A percentile compares a stretch with the other conserved stretches of the same genome.
Evolutionary conservation across 2,888 invertebrate genomes (phyloP).

Genomic region (Eubasilissa splendida): DNA sequence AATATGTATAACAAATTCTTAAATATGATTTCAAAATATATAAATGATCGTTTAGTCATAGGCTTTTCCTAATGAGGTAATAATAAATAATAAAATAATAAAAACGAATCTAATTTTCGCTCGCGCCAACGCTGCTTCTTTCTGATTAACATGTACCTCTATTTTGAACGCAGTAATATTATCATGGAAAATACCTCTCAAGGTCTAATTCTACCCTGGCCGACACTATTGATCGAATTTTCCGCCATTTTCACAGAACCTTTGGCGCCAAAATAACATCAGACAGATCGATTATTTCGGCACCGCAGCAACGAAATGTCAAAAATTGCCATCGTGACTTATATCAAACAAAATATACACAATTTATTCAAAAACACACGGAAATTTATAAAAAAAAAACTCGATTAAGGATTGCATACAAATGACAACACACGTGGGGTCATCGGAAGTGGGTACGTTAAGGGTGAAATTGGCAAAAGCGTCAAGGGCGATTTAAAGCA

Average conservation of each 20-base stretch:
- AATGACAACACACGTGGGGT: constrained; percentile 52
- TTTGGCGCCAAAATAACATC: constrained; percentile 55
- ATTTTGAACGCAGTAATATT: too few relatives aligned
- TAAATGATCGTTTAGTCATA: too few relatives aligned
- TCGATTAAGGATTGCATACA: background rate
- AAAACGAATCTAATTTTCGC: too few relatives aligned
- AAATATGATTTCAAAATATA: too few relatives aligned
- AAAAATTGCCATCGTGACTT: background rate
- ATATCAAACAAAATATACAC: background rate
- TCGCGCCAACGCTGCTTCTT: too few relatives aligned
- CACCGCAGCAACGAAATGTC: background rate
- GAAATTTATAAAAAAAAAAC: constrained; percentile 36
- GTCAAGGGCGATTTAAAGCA: background rate
- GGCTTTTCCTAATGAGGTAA: too few relatives aligned
- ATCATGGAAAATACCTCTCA: background rate
- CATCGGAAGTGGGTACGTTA: constrained; percentile 42
- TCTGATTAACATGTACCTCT: too few relatives aligned
- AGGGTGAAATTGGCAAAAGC: constrained; percentile 38
- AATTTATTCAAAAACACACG: background rate
- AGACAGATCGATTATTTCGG: constrained; percentile 42
- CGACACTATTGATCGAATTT: constrained; percentile 51
- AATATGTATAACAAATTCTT: too few relatives aligned
- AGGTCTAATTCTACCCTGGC: constrained; percentile 43
- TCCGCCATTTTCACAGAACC: constrained; percentile 52
- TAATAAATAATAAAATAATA: too few relatives aligned